Base-by-base conservation (phyloP, 2,888 invertebrate species). In the Drosophila pseudotakahashii region DNA sequence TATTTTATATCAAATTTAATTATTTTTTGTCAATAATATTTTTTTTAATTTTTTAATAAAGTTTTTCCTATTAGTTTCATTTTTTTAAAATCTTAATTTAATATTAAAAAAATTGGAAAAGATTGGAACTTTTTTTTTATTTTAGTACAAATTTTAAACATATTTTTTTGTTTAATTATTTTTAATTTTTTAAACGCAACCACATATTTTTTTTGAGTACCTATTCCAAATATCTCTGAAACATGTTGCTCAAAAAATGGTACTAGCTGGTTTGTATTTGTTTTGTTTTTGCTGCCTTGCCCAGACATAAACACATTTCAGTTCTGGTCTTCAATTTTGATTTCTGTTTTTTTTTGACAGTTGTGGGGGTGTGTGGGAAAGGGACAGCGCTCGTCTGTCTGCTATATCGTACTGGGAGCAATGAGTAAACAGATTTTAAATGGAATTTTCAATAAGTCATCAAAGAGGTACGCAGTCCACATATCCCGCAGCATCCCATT, bases 361-460 rank as follows among this genome's bases (percentile, higher is more conserved):
- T 72, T 76, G 64, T 63, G 73, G 64, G 71, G 34, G 59, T 57
- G 67, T 32, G 60, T 16, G 36, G 44, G 14, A 34, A 1, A 60
- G 44, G 34, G 59, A 60, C 34, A 5, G 47, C 45, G 7, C 13
- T 7, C 44, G 55, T 44, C 68, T 54, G 67, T 75, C 82, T 81
- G 88, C 50, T 67, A 55, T 61, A 52, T 69, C 74, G 83, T 52
- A 86, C 72, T 85, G 69, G 51, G 55, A 61, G 76, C 82, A 89
- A 78, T 89, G 89, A 90, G 85, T 89, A 90, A 89, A 85, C 81
- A 81, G 76, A 68, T 83, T 89, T 89, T 89, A 80, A 78, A 80
- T 70, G 78, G 83, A 89, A 89, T 87, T 88, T 84, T 79, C 76
- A 87, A 79, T 89, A 88, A 89, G 87, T 90, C 89, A 89, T 89